These are phyloP conservation scores for Ahaetulla prasina DNA, from an alignment of 2,113 vertebrate genomes.

Conservation along the genomic window DNA sequence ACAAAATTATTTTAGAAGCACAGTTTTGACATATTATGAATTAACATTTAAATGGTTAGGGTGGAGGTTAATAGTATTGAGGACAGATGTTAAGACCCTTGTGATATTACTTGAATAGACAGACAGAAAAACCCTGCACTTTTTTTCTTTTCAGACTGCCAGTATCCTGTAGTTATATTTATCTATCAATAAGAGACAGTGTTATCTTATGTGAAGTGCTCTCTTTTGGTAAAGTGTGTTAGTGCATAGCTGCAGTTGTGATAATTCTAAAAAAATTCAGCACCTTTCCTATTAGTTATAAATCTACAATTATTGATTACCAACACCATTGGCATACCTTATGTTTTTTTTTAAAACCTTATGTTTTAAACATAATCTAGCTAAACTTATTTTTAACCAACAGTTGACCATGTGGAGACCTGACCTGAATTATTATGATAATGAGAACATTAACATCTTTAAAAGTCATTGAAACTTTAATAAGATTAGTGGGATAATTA, in stretches of 20 bases:
- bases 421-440: not conserved
- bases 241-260: not conserved
- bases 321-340: not conserved
- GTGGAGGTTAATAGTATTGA: not conserved
- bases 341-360: not conserved
- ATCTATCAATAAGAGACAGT: not conserved
- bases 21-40: slow-evolving; percentile 23
- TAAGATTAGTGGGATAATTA: not conserved
- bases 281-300: not conserved
- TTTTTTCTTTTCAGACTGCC: slow-evolving; percentile 2
- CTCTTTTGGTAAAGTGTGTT: not conserved
- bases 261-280: not conserved
- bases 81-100: not conserved
- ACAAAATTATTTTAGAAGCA: slow-evolving; percentile 40
- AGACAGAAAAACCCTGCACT: not conserved
- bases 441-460: not conserved
- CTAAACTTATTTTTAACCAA: not conserved
- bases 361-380: not conserved
- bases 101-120: not conserved
- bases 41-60: not conserved
- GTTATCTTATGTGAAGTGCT: not conserved
- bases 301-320: not conserved
- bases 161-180: not conserved
- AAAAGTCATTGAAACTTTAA: not conserved
- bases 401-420: not conserved